phyloP scores from a whole-genome alignment of 2,797 vertebrate genomes.

The Sebastes nivosus region DNA sequence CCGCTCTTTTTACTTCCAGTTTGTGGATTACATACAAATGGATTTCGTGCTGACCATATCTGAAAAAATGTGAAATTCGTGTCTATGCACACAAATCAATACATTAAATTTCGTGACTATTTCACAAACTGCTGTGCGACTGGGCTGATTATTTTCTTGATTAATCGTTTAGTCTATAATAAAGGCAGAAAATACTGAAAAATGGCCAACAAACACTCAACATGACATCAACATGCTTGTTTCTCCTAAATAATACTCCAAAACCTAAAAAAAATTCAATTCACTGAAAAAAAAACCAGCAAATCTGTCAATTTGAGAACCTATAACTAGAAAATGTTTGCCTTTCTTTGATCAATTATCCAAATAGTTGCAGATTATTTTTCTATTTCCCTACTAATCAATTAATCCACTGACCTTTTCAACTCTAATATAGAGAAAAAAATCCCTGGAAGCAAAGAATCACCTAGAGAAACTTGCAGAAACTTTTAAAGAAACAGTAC shows the following conservation, averaged over 20 bases:
- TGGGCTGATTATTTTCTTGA: neutral
- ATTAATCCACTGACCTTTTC: neutral
- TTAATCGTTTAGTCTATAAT: neutral
- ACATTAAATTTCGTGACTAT: too few species aligned
- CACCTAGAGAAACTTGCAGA: neutral
- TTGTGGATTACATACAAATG: too few species aligned
- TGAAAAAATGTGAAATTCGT: too few species aligned
- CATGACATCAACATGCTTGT: neutral
- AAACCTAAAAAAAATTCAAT: neutral
- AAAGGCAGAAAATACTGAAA: neutral
- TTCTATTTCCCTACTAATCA: neutral
- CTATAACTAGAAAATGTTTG: neutral
- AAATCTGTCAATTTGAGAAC: neutral
- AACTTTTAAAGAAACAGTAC: neutral
- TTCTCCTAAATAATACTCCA: neutral
- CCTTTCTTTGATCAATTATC: neutral
- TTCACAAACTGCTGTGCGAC: neutral
- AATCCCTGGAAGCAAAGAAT: neutral
- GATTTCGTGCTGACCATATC: too few species aligned
- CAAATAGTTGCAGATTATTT: neutral
- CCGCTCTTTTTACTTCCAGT: too few species aligned
- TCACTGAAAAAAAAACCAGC: neutral
- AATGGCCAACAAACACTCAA: neutral
- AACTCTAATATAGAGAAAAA: neutral
- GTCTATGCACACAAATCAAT: too few species aligned